These are phyloP conservation scores for Entomobrya proxima DNA, from an alignment of 2,888 invertebrate genomes.

Conservation along the genomic window DNA sequence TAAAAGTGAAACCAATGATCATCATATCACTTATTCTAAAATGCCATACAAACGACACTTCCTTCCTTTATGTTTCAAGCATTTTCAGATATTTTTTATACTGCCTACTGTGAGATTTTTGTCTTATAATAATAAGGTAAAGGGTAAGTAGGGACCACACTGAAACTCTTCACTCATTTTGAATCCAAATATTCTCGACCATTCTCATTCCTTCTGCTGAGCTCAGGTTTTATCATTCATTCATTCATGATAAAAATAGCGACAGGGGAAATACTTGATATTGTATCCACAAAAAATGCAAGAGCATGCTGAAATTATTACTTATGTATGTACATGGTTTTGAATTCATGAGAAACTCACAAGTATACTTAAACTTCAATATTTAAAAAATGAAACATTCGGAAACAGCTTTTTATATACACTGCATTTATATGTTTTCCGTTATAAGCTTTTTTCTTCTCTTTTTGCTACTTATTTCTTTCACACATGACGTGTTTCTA, in stretches of 20 bases:
- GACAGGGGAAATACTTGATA: neutral
- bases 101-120: neutral
- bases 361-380: neutral
- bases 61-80: constrained; percentile 31
- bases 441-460: neutral
- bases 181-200: neutral
- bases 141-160: constrained; percentile 57
- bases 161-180: constrained; percentile 2
- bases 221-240: constrained; percentile 40
- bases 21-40: neutral
- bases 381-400: neutral
- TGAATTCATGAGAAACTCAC: constrained; percentile 23
- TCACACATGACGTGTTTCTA: constrained; percentile 6
- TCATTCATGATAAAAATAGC: constrained; percentile 48
- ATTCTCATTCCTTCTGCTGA: constrained; percentile 14
- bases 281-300: too few relatives aligned
- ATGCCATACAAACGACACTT: constrained; percentile 21
- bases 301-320: constrained; percentile 27
- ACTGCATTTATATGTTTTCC: too few relatives aligned
- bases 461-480: neutral
- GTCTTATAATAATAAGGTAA: constrained; percentile 24
- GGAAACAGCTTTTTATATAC: too few relatives aligned
- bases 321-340: neutral
- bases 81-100: constrained; percentile 36
- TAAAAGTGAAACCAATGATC: constrained; percentile 4